Base-by-base conservation (phyloP, 2,113 vertebrate genomes). In the Sphyrna mokarran region DNA sequence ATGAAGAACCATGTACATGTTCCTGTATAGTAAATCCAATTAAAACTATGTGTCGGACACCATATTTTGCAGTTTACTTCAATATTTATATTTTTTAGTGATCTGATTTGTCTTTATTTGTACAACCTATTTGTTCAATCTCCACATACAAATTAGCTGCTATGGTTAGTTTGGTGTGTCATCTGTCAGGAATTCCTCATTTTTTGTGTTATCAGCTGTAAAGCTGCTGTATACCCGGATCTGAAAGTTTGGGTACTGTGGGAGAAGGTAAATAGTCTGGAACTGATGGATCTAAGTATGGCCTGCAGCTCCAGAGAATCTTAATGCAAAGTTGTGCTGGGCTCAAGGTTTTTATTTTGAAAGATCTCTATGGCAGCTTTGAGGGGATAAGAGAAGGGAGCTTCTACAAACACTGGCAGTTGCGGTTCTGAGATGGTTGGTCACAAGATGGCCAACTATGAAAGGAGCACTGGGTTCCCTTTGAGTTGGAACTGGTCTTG, bases 31-130 rank as follows among this genome's bases (percentile, higher is more conserved):
- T 68, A 94, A 63, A 68, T 94, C 63, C 61, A 66, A 68, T 66
- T 61, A 61, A 61, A 33, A 63, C 37, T 94, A 40, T 66, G n/a
- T 94, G 63, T 40, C 63, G 68, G 18, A 20, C n/a, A 68, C 5
- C 48, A 87, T 48, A 89, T 89, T 61, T 90, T 90, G 87, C 48
- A 90, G 54, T 58, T 90, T 61, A 33, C 66, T 43, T 70, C 40
- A 68, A 91, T 86, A 93, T 68, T 94, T 43, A 69, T 89, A 90
- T 43, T 43, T 94, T 94, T 94, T 37, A 94, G n/a, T 94, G n/a
- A 69, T 69, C 90, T 94, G 90, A 68, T 8, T 94, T 90, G 16
- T 13, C 48, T 66, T 66, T n/a, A 94, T 69, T 94, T 94, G n/a
- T 94, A 23, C 61, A 94, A 69, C 91, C 18, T 68, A 68, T 94